Evolutionary conservation across 2,113 vertebrate genomes (phyloP).

Genomic region (Tamias sibiricus): DNA sequence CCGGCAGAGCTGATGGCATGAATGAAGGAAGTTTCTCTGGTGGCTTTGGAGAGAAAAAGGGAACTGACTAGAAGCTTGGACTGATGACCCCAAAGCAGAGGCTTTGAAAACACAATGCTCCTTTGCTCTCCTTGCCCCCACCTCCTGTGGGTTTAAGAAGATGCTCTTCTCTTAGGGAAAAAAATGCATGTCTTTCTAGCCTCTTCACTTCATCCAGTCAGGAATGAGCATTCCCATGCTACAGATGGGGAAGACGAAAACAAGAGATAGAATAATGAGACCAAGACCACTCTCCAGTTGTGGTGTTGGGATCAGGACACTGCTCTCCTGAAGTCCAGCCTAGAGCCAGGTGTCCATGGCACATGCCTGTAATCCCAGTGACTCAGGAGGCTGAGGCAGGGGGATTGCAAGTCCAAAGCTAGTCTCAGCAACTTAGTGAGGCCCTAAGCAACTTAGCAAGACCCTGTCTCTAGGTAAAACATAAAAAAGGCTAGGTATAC

Average conservation of each 20-base stretch:
- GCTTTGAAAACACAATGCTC: neutral
- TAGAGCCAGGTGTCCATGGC: neutral
- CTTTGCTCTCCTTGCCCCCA: neutral
- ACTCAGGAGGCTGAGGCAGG: no score
- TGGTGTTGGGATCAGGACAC: neutral
- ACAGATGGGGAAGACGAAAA: neutral
- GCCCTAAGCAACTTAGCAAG: no score
- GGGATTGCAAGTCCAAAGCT: no score
- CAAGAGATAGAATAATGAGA: neutral
- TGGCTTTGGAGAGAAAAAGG: conserved; percentile 88
- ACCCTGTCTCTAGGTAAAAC: no score
- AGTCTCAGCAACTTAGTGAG: no score
- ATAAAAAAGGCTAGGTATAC: no score
- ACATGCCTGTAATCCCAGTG: no score
- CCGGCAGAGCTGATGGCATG: conserved; percentile 97
- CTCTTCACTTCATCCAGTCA: neutral
- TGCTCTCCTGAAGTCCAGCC: neutral
- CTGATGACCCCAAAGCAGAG: neutral
- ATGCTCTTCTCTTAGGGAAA: neutral
- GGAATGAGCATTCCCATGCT: neutral
- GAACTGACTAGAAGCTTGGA: conserved; percentile 14
- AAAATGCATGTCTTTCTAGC: neutral
- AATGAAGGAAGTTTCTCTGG: conserved; percentile 95
- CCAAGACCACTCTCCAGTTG: neutral
- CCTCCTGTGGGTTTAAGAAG: neutral